Percentiles rank a stretch among this genome's conserved stretches.
Evolutionary conservation across 2,797 vertebrate species (phyloP).

Genomic region (Anisognathus igniventris): DNA sequence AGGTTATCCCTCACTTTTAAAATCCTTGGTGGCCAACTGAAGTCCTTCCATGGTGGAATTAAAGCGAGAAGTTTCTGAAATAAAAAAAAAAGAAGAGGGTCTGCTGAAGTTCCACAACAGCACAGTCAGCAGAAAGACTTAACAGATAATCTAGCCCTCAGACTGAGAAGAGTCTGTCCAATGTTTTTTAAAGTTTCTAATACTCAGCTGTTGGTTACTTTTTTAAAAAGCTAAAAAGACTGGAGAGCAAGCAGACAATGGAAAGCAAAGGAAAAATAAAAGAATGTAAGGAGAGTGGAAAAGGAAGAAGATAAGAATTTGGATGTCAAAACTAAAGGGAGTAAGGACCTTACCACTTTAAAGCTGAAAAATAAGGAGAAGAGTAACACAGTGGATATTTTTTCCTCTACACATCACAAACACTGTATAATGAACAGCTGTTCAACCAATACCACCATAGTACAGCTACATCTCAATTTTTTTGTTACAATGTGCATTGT

Average conservation of each 20-base stretch:
- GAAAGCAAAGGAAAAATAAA: background rate
- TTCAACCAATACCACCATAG: background rate
- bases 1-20: background rate
- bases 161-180: background rate
- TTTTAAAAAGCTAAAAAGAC: background rate
- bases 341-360: background rate
- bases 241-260: background rate
- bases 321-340: background rate
- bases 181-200: background rate
- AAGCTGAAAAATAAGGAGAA: background rate
- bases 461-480: background rate
- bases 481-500: background rate
- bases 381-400: background rate
- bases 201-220: background rate
- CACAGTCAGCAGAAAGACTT: background rate
- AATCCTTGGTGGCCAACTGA: background rate
- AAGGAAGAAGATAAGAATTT: background rate
- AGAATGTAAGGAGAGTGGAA: background rate
- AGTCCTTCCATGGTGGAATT: background rate
- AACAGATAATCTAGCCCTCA: background rate
- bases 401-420: accelerated
- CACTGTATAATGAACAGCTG: background rate
- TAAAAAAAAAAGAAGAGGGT: background rate
- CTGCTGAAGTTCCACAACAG: background rate
- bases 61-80: constrained; percentile 41